Evolutionary conservation across 2,113 vertebrate genomes (phyloP).

Genomic region (Gavialis gangeticus): DNA sequence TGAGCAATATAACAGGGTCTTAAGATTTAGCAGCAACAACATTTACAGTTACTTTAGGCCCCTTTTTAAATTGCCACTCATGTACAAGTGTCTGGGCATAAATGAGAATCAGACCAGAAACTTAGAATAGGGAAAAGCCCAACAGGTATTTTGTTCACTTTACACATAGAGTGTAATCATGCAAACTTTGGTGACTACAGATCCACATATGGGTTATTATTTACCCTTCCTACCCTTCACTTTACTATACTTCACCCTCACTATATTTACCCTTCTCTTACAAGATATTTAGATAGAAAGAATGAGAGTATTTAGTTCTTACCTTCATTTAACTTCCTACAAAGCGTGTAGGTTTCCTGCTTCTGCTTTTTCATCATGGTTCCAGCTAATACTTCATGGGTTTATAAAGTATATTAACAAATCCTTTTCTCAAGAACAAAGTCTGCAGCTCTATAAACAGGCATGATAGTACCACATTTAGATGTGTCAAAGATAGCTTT

Average conservation of each 20-base stretch:
- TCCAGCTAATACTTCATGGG: background rate
- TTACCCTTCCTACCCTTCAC: background rate
- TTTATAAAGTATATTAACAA: background rate
- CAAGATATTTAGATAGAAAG: background rate
- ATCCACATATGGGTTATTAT: background rate
- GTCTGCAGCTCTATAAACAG: background rate
- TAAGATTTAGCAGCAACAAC: too few relatives aligned
- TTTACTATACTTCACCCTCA: too few relatives aligned
- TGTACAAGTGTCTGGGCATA: background rate
- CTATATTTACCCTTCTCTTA: background rate
- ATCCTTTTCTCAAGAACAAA: background rate
- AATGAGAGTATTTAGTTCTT: background rate
- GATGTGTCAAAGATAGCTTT: background rate
- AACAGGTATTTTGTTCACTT: background rate
- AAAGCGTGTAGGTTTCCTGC: background rate
- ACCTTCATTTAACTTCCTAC: background rate
- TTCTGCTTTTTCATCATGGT: background rate
- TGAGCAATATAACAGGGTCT: background rate
- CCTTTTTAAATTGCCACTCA: too few relatives aligned
- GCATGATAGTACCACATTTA: background rate
- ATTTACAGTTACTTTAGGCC: too few relatives aligned
- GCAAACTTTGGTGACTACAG: background rate
- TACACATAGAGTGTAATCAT: fast-evolving
- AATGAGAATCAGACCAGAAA: background rate
- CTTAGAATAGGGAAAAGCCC: background rate